phyloP scores from a whole-genome alignment of 2,113 vertebrate genomes.

The Hemibagrus wyckioides region DNA sequence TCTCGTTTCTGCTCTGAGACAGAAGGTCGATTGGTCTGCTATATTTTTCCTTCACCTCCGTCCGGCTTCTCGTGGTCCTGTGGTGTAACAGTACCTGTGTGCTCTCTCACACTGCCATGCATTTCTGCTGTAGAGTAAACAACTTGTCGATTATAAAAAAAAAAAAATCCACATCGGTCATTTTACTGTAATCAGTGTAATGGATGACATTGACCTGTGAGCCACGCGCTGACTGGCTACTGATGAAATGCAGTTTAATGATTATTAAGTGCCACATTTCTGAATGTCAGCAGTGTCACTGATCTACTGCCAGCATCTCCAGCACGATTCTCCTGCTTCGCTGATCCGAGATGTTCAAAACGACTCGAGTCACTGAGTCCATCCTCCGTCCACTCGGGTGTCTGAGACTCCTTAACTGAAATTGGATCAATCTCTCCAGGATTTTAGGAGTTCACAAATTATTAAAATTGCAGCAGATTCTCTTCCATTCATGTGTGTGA shows the following conservation, averaged over 20 bases:
- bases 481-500: too few species aligned
- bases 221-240: too few species aligned
- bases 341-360: not conserved
- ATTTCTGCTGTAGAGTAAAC: not conserved
- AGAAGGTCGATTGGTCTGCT: too few species aligned
- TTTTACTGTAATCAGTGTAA: not conserved
- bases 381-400: not conserved
- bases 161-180: not conserved
- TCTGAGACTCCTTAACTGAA: not conserved
- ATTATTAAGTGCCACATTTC: not conserved
- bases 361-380: not conserved
- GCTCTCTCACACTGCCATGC: not conserved
- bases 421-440: not conserved
- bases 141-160: not conserved
- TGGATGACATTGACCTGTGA: not conserved
- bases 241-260: not conserved
- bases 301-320: not conserved
- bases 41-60: too few species aligned
- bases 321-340: not conserved
- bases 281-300: not conserved
- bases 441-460: too few species aligned
- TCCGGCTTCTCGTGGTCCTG: too few species aligned
- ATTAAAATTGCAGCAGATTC: too few species aligned
- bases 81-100: not conserved
- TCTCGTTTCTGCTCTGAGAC: too few species aligned